Percentiles rank a stretch among this genome's conserved stretches.
Evolutionary conservation across 1,140 invertebrate species (phyloP).

Genomic region (Heliconius hermathena): DNA sequence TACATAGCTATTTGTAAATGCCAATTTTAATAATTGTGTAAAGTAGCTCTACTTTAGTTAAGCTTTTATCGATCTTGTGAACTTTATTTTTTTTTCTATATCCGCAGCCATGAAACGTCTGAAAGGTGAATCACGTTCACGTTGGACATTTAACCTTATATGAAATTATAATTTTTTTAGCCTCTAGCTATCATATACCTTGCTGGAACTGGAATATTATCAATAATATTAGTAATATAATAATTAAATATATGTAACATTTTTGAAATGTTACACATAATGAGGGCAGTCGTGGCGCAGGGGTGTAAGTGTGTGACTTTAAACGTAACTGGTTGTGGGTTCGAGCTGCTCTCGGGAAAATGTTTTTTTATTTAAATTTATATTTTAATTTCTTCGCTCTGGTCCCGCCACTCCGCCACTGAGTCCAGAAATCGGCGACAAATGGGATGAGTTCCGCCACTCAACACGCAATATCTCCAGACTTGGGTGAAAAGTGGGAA

Average conservation of each 20-base stretch:
- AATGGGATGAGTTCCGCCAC: too few species aligned
- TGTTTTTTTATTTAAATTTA: too few species aligned
- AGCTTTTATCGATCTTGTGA: constrained; percentile 1
- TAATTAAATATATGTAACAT: not conserved
- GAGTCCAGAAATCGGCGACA: too few species aligned
- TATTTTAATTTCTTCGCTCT: too few species aligned
- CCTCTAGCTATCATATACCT: constrained; percentile 1
- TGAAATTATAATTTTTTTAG: not conserved
- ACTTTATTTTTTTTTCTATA: not conserved
- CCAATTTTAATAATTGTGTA: not conserved
- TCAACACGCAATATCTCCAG: too few species aligned
- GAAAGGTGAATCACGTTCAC: constrained; percentile 2
- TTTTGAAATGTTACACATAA: not conserved
- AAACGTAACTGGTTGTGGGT: not conserved
- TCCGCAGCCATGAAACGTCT: constrained; percentile 6
- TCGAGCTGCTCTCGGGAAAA: too few species aligned
- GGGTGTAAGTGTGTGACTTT: not conserved
- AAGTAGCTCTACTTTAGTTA: constrained; percentile 1
- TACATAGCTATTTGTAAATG: not conserved
- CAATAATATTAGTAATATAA: not conserved
- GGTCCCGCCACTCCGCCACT: too few species aligned
- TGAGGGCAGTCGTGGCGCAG: not conserved
- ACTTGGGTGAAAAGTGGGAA: too few species aligned
- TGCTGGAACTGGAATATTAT: not conserved
- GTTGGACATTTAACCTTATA: not conserved